A percentile compares a stretch with the other conserved stretches of the same genome.
Conservation (phyloP, 2,888 invertebrate species). For the Dorcus hopei region DNA sequence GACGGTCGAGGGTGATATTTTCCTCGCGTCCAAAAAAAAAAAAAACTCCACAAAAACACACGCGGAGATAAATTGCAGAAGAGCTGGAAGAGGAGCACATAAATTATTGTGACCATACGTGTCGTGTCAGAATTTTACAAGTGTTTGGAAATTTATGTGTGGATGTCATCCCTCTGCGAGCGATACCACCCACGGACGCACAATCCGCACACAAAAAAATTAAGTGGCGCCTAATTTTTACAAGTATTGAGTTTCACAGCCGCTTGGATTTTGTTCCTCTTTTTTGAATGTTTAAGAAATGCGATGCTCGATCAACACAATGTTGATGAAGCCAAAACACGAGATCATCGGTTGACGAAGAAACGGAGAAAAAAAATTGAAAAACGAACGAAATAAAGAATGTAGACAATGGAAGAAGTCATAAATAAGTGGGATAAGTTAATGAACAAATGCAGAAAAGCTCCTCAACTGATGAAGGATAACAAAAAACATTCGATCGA, state of each 20-base stretch:
- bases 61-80: no score
- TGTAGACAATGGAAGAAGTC: no score
- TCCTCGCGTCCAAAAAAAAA: neutral
- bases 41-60: neutral
- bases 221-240: conserved; percentile 11
- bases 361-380: no score
- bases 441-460: no score
- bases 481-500: no score
- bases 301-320: neutral
- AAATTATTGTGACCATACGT: neutral
- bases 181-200: conserved; percentile 8
- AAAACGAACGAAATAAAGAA: no score
- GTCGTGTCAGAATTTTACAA: conserved; percentile 15
- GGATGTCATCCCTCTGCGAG: conserved; percentile 18
- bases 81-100: neutral
- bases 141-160: conserved; percentile 17
- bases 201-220: conserved; percentile 7
- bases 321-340: no score
- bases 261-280: neutral
- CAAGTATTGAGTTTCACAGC: neutral
- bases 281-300: neutral
- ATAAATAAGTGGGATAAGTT: no score
- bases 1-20: neutral
- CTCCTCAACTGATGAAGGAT: no score
- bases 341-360: no score